Evolutionary conservation across 2,888 invertebrate species (phyloP), one percentile per base, ranked within the genome.

Genomic region (Diloba caeruleocephala): DNA sequence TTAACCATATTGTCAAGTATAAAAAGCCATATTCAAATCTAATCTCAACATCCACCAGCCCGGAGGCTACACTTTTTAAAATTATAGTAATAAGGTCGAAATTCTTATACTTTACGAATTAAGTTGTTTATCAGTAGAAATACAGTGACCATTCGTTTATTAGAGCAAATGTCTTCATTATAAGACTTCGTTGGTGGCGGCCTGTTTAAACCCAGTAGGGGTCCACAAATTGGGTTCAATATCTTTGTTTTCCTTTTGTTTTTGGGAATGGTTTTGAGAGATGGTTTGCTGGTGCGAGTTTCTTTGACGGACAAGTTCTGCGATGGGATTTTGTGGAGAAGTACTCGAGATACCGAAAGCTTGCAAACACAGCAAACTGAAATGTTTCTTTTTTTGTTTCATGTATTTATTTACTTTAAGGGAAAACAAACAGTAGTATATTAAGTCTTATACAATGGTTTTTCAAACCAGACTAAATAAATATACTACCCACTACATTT

Each of bases 111-210:
- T 1, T 1, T 7, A 34, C 6, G 33, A 41, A 49, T 29, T 8
- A 25, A 44, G 43, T 29, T 29, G 25, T 31, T 61, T 45, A 61
- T 55, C 49, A 42, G 25, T 31, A 2, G 10, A 5, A 10, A 25
- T 38, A 45, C 55, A 55, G 55, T 61, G 28, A 54, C 33, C 29
- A 38, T n/a, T 41, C 37, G 5, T 55, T 42, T 75, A 72, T 82
- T 74, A 80, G 76, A 78, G 55, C 31, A 46, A 88, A 89, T 88
- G 89, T 87, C 89, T 90, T 89, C 81, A 90, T 90, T 88, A 83
- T 53, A 52, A 43, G 45, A 15, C 88, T 64, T 76, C 89, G 90
- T 88, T 88, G 89, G 89, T 89, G 89, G 89, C 74, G 57, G 57
- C 51, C 58, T 42, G 33, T 38, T 49, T 6, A 28, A 43, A 32